A percentile compares a stretch with the other conserved stretches of the same genome.
These are phyloP conservation scores for Sinonovacula constricta DNA, from an alignment of 1,140 invertebrate genomes.

Conservation along the genomic window DNA sequence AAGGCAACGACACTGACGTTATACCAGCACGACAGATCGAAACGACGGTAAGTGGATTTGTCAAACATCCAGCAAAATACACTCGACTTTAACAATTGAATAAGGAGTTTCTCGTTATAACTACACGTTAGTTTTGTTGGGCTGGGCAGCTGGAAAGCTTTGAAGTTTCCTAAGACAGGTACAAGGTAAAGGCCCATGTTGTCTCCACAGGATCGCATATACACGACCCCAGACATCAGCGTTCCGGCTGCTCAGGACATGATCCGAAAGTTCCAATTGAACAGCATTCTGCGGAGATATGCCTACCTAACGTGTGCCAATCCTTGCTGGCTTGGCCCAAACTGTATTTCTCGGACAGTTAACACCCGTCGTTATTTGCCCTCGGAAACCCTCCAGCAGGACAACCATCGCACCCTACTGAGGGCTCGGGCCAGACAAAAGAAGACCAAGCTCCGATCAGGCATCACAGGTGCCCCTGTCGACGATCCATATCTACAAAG, in stretches of 20 bases:
- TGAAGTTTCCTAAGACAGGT: no score
- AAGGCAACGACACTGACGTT: no score
- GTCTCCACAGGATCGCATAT: conserved; percentile 35
- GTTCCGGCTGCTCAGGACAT: conserved; percentile 10
- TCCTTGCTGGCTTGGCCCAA: background rate
- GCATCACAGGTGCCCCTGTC: conserved; percentile 10
- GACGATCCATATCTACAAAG: background rate
- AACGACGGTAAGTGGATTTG: no score
- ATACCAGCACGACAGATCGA: no score
- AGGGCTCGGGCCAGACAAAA: background rate
- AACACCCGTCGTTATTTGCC: no score
- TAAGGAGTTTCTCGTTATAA: no score
- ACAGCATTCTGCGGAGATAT: conserved; percentile 24
- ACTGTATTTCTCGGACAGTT: background rate
- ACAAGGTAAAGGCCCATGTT: conserved; percentile 7
- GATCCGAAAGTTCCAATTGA: conserved; percentile 26
- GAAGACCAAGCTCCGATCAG: background rate
- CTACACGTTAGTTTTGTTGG: no score
- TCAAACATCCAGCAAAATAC: no score
- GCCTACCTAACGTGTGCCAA: conserved; percentile 23
- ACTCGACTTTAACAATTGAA: no score
- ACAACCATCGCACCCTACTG: background rate
- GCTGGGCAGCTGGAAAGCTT: no score
- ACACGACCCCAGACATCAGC: conserved; percentile 35
- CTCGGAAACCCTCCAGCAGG: no score